Evolutionary conservation across 2,113 vertebrate species (phyloP).

Genomic region (Xyliphius kryptos): DNA sequence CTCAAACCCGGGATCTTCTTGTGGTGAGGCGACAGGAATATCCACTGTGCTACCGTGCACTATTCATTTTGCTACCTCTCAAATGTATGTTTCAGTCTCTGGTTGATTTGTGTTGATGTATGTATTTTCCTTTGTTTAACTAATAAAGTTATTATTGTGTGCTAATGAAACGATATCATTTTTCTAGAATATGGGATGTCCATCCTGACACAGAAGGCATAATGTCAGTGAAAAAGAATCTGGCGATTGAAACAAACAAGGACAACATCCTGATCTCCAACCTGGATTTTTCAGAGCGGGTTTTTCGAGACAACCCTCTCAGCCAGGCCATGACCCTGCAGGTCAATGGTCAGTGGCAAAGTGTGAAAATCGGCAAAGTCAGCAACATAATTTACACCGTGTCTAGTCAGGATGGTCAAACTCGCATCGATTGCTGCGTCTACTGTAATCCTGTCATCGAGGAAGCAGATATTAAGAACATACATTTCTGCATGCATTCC

Average conservation of each 20-base stretch:
- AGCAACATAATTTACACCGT: neutral
- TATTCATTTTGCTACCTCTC: too few relatives aligned
- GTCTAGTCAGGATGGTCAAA: neutral
- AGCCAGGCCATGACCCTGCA: neutral
- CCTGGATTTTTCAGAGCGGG: slow-evolving; percentile 20
- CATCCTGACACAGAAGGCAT: slow-evolving; percentile 1
- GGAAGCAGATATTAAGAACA: fast-evolving
- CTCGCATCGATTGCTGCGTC: neutral
- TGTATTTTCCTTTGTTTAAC: too few relatives aligned
- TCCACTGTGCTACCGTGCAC: too few relatives aligned
- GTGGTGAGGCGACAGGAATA: too few relatives aligned
- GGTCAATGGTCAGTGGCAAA: slow-evolving; percentile 4
- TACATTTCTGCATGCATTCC: slow-evolving; percentile 21
- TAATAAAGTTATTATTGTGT: too few relatives aligned
- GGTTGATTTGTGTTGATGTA: too few relatives aligned
- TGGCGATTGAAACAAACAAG: neutral
- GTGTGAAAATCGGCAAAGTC: slow-evolving; percentile 7
- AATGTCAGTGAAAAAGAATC: slow-evolving; percentile 8
- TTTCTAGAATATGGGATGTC: slow-evolving; percentile 4
- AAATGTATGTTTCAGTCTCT: too few relatives aligned
- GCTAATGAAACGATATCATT: too few relatives aligned
- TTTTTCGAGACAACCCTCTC: slow-evolving; percentile 13
- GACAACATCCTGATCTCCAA: slow-evolving; percentile 20
- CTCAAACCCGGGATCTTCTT: too few relatives aligned
- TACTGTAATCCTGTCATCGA: fast-evolving